Conservation (phyloP, 2,113 vertebrate genomes). For the Ondatra zibethicus region DNA sequence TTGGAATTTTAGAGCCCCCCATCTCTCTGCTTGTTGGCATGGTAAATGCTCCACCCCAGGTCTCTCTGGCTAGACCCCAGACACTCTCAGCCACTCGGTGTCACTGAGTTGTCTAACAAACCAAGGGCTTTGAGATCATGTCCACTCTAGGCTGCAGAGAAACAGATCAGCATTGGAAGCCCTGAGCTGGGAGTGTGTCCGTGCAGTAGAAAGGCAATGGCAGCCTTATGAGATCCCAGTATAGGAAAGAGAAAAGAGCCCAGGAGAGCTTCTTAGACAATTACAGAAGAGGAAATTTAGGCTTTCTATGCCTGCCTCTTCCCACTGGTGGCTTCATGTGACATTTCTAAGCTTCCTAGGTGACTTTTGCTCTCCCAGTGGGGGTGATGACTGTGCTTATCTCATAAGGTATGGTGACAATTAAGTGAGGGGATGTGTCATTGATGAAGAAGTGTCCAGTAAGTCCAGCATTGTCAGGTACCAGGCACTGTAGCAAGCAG, state of each 20-base stretch:
- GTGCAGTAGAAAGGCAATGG: neutral
- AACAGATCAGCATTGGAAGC: neutral
- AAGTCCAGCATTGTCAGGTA: neutral
- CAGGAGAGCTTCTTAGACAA: neutral
- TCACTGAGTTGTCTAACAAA: neutral
- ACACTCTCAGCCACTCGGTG: neutral
- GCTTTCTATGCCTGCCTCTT: neutral
- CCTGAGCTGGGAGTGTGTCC: neutral
- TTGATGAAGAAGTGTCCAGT: neutral
- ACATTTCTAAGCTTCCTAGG: neutral
- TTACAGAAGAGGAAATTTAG: neutral
- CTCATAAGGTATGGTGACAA: neutral
- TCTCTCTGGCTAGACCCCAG: neutral
- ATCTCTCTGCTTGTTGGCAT: neutral
- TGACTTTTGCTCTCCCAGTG: neutral
- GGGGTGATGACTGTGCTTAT: rapidly evolving
- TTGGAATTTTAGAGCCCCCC: neutral
- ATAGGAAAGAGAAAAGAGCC: neutral
- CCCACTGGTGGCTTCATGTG: neutral
- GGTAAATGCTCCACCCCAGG: neutral
- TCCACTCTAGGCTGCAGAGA: neutral
- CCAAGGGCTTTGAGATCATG: neutral
- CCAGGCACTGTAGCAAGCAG: neutral
- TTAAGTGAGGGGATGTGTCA: neutral
- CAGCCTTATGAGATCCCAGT: neutral